Conservation (phyloP, 2,888 invertebrate genomes). For the Aspidiotus destructor region DNA sequence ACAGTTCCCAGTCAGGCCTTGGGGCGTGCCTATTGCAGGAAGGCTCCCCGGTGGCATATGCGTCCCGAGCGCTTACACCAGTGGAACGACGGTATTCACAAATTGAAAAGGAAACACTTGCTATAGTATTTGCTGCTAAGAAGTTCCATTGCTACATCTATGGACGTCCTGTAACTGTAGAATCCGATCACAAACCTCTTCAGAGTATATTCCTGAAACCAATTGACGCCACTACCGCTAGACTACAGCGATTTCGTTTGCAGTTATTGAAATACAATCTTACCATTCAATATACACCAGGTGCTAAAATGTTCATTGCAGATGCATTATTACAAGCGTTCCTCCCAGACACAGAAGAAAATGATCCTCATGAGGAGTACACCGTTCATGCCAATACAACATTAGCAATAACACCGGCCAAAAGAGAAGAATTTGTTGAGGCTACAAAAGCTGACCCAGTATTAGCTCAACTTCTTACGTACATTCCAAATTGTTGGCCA, state of each 20-base stretch:
- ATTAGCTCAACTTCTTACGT: too few species aligned
- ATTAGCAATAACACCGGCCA: not conserved
- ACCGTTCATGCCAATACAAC: not conserved
- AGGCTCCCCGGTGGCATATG: slow-evolving; percentile 18
- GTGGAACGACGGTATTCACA: slow-evolving; percentile 16
- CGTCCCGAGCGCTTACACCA: slow-evolving; percentile 13
- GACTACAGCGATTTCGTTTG: slow-evolving; percentile 23
- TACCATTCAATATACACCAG: slow-evolving; percentile 18
- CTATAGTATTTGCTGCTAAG: slow-evolving; percentile 16
- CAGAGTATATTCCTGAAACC: slow-evolving; percentile 14
- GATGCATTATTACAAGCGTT: slow-evolving; percentile 17
- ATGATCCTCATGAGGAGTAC: not conserved
- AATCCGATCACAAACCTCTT: slow-evolving; percentile 24
- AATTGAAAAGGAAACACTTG: slow-evolving; percentile 25
- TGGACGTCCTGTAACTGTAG: slow-evolving; percentile 10
- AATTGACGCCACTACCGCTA: not conserved
- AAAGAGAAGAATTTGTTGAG: not conserved
- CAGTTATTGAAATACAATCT: slow-evolving; percentile 21
- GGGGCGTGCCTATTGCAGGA: slow-evolving; percentile 18
- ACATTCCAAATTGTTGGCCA: too few species aligned
- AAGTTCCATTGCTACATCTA: slow-evolving; percentile 9
- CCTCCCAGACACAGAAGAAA: not conserved
- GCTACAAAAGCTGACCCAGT: not conserved
- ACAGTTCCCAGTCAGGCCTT: slow-evolving; percentile 23
- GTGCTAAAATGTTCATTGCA: slow-evolving; percentile 12